phyloP scores from a whole-genome alignment of 2,888 invertebrate genomes.

The Leptopilina drosophilae region DNA sequence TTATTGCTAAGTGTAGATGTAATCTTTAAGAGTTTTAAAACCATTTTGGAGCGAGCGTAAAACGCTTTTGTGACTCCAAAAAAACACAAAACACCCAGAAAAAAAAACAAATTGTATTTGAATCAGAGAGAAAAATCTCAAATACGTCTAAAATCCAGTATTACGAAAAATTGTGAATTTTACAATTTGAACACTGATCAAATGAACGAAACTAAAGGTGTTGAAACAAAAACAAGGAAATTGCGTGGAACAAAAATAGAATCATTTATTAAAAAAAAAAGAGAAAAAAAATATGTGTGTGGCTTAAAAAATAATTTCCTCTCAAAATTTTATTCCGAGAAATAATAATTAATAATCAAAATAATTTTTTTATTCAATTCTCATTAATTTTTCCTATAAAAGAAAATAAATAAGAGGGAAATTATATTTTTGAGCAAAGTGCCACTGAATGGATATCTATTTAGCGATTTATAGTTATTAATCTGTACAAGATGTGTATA shows the following conservation, averaged over 20 bases:
- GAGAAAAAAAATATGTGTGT: neutral
- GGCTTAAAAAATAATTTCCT: constrained; percentile 28
- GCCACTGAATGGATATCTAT: constrained; percentile 65
- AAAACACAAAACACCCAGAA: too few species aligned
- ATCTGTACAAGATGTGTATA: constrained; percentile 68
- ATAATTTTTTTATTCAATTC: too few species aligned
- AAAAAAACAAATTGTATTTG: constrained; percentile 8
- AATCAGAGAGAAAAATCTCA: neutral
- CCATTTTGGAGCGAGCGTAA: constrained; percentile 15
- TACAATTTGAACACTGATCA: constrained; percentile 58
- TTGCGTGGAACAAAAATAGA: constrained; percentile 44
- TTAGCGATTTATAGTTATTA: constrained; percentile 60
- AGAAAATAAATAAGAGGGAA: neutral
- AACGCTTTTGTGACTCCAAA: constrained; percentile 11
- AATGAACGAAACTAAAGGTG: constrained; percentile 52
- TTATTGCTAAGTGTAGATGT: constrained; percentile 56
- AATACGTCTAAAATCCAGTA: constrained; percentile 8
- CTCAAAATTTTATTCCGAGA: neutral
- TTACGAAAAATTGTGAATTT: constrained; percentile 15
- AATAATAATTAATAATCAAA: too few species aligned
- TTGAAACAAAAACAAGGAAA: constrained; percentile 37
- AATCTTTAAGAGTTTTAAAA: constrained; percentile 51
- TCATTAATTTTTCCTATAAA: neutral
- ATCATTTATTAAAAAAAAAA: constrained; percentile 2
- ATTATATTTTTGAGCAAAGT: constrained; percentile 55